Conservation (phyloP, 1,140 invertebrate genomes). For the Dinoponera quadriceps region DNA sequence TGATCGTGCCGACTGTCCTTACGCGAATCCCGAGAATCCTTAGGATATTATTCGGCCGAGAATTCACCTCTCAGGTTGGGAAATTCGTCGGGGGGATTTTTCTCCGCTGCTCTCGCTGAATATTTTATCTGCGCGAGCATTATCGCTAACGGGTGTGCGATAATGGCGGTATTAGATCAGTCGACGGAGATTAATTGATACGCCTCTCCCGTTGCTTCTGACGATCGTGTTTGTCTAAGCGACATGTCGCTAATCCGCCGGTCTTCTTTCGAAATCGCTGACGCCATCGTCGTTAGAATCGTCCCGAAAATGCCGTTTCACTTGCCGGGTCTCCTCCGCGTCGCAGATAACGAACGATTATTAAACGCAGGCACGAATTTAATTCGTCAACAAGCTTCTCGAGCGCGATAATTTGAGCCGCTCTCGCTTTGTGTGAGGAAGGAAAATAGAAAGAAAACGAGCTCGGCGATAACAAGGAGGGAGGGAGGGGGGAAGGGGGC, state of each 20-base stretch:
- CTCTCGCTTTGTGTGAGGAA: background rate
- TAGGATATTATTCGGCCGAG: too few species aligned
- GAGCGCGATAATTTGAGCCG: background rate
- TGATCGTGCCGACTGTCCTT: too few species aligned
- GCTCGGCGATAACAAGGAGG: background rate
- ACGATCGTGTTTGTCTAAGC: background rate
- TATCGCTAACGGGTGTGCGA: too few species aligned
- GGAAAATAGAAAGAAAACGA: background rate
- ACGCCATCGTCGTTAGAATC: background rate
- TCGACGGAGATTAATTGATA: too few species aligned
- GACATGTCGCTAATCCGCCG: background rate
- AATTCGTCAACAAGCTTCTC: background rate
- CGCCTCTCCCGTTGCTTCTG: background rate
- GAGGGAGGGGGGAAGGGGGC: too few species aligned
- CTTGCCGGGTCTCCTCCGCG: background rate
- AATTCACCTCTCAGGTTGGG: too few species aligned
- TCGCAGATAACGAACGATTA: slow-evolving; percentile 18
- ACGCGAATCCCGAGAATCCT: too few species aligned
- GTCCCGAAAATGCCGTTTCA: slow-evolving; percentile 12
- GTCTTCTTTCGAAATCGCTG: background rate
- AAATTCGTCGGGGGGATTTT: too few species aligned
- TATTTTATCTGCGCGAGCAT: too few species aligned
- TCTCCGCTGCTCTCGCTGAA: too few species aligned
- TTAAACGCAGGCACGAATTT: background rate
- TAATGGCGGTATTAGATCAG: too few species aligned